A percentile compares a stretch with the other conserved stretches of the same genome.
phyloP scores from a whole-genome alignment of 1,140 invertebrate genomes.

The Hydropsyche tenuis region DNA sequence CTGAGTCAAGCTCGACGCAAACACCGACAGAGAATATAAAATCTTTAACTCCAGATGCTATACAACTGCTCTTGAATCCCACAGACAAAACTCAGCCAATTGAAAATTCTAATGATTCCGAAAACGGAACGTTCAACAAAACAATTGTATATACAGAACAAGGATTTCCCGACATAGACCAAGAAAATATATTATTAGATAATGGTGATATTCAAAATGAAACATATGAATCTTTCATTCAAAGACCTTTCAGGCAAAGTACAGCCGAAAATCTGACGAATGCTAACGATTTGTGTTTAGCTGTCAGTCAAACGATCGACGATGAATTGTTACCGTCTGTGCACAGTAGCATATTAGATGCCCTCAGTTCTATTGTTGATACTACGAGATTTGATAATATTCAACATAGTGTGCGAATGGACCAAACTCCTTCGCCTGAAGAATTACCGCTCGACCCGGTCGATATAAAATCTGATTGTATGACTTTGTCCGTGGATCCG shows the following conservation, averaged over 20 bases:
- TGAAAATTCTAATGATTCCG: constrained; percentile 7
- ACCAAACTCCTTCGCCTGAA: constrained; percentile 81
- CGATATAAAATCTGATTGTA: constrained; percentile 64
- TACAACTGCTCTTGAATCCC: constrained; percentile 34
- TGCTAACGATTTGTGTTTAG: constrained; percentile 42
- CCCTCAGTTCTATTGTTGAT: constrained; percentile 61
- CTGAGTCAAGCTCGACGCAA: constrained; percentile 50
- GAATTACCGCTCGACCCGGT: constrained; percentile 78
- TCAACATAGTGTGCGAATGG: constrained; percentile 62
- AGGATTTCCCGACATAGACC: neutral
- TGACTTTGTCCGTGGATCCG: constrained; percentile 57
- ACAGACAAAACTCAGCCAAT: constrained; percentile 4
- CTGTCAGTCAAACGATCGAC: constrained; percentile 50
- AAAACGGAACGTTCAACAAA: constrained; percentile 12
- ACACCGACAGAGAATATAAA: constrained; percentile 60
- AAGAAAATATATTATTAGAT: neutral
- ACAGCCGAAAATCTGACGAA: constrained; percentile 48
- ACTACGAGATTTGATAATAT: constrained; percentile 58
- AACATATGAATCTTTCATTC: constrained; percentile 39
- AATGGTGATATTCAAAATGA: constrained; percentile 21
- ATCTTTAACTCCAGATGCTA: constrained; percentile 45
- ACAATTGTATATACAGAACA: constrained; percentile 8
- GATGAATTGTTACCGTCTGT: constrained; percentile 63
- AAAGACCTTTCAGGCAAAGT: constrained; percentile 45
- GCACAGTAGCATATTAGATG: constrained; percentile 62